Percentiles rank a stretch among this genome's conserved stretches.
Conservation (phyloP, 2,888 invertebrate genomes). For the Marasmarcha lunaedactyla region DNA sequence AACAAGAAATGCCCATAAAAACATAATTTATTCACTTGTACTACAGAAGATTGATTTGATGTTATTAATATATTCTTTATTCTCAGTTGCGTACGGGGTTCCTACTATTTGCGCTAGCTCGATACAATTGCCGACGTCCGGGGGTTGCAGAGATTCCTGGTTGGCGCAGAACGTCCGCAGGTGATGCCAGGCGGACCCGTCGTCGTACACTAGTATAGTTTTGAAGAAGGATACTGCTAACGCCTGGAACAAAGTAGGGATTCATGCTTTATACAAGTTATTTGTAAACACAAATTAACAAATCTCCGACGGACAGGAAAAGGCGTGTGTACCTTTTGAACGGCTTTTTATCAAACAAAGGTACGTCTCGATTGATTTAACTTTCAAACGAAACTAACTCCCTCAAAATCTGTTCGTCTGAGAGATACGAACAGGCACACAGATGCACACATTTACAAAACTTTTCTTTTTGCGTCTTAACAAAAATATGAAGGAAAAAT, state of each 20-base stretch:
- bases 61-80: constrained; percentile 32
- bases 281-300: background rate
- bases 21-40: too few relatives aligned
- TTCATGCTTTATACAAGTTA: background rate
- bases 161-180: constrained; percentile 37
- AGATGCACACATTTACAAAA: too few relatives aligned
- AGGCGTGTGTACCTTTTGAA: too few relatives aligned
- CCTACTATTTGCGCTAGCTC: constrained; percentile 28
- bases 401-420: background rate
- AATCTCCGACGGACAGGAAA: too few relatives aligned
- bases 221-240: constrained; percentile 67
- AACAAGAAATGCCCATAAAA: too few relatives aligned
- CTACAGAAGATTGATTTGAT: constrained; percentile 34
- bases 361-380: background rate
- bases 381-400: background rate
- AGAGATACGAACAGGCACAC: too few relatives aligned
- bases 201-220: constrained; percentile 53
- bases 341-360: too few relatives aligned
- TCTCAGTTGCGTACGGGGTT: constrained; percentile 30
- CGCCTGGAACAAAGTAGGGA: constrained; percentile 34
- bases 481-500: too few relatives aligned
- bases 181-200: constrained; percentile 40
- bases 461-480: too few relatives aligned
- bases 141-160: constrained; percentile 15
- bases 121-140: constrained; percentile 5